Evolutionary conservation across 2,797 vertebrate species (phyloP).

Genomic region (Garrulus glandarius): DNA sequence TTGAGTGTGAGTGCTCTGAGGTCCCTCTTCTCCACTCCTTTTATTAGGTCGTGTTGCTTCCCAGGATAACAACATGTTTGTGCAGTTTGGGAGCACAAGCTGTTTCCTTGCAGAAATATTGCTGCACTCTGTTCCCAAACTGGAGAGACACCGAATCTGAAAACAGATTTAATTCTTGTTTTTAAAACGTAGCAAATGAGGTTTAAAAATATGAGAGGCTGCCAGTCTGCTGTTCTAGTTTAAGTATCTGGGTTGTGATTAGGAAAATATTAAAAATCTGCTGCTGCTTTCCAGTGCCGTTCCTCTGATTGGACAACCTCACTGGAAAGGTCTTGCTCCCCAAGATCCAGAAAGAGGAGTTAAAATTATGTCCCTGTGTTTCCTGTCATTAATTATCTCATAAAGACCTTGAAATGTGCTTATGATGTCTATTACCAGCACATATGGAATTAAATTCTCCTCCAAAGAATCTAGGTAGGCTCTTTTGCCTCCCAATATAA

Average conservation of each 20-base stretch:
- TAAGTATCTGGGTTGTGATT: slow-evolving; percentile 45
- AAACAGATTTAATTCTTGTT: slow-evolving; percentile 40
- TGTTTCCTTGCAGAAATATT: slow-evolving; percentile 44
- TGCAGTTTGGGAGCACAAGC: not conserved
- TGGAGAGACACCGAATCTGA: not conserved
- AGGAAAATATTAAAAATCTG: slow-evolving; percentile 21
- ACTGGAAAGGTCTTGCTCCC: slow-evolving; percentile 28
- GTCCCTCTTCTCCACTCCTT: slow-evolving; percentile 11
- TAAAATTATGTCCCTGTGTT: not conserved
- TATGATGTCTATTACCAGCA: not conserved
- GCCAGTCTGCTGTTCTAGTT: slow-evolving; percentile 50
- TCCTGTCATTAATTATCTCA: slow-evolving; percentile 28
- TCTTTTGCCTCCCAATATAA: not conserved
- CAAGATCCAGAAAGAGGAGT: slow-evolving; percentile 17
- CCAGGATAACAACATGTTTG: slow-evolving; percentile 19
- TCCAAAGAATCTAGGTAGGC: not conserved
- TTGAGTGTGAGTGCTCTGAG: not conserved
- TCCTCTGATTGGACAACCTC: not conserved
- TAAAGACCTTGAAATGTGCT: slow-evolving; percentile 16
- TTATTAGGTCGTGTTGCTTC: slow-evolving; percentile 49
- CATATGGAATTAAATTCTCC: not conserved
- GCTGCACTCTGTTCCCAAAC: slow-evolving; percentile 17
- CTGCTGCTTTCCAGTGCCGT: not conserved
- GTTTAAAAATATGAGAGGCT: slow-evolving; percentile 33
- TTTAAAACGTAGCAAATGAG: slow-evolving; percentile 25